A percentile compares a stretch with the other conserved stretches of the same genome.
Conservation (phyloP, 2,888 invertebrate species). For the Agrotis segetum region DNA sequence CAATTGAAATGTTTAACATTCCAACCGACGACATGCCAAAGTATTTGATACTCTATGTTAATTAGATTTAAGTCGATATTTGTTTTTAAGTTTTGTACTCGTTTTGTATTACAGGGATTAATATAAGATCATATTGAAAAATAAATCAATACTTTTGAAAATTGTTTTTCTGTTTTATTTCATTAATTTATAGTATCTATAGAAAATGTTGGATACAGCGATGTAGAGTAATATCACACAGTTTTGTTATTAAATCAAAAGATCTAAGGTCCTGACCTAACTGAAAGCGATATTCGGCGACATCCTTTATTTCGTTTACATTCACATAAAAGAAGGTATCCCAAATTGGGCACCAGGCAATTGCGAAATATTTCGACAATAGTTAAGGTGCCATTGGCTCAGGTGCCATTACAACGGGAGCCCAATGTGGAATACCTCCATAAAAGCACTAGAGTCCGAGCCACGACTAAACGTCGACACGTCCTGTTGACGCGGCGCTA, state of each 20-base stretch:
- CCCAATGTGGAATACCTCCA: no score
- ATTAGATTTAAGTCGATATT: constrained; percentile 65
- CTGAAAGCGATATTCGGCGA: background rate
- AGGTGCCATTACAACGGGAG: no score
- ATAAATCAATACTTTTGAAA: constrained; percentile 56
- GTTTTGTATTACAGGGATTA: constrained; percentile 76
- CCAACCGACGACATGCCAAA: constrained; percentile 76
- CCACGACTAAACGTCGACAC: no score
- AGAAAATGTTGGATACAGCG: background rate
- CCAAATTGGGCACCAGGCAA: no score
- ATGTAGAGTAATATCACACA: background rate
- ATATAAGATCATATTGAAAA: constrained; percentile 68
- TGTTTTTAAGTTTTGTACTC: constrained; percentile 68
- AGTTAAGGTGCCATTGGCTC: no score
- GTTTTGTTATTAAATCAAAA: background rate
- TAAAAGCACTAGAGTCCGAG: no score
- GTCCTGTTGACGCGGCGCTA: no score
- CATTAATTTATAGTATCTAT: constrained; percentile 1
- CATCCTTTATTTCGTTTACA: background rate
- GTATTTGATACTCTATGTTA: constrained; percentile 74
- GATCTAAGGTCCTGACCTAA: background rate
- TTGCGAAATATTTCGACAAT: no score
- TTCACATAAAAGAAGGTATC: background rate
- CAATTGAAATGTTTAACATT: constrained; percentile 53
- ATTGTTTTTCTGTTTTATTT: constrained; percentile 37